A percentile compares a stretch with the other conserved stretches of the same genome.
Evolutionary conservation across 2,888 invertebrate species (phyloP).

Genomic region (Pseudococcus longispinus): DNA sequence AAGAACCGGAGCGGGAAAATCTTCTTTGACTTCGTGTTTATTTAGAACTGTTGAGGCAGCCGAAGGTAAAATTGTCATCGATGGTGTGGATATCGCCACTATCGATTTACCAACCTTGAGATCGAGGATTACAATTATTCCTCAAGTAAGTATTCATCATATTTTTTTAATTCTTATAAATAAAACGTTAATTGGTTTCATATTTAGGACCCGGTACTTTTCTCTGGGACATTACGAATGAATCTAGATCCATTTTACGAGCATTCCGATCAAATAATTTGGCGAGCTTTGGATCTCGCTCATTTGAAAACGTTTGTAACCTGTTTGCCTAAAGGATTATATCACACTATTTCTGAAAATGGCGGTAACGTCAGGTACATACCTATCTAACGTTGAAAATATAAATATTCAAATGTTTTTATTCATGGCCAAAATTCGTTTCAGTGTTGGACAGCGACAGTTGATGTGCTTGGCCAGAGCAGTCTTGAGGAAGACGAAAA

Average conservation of each 20-base stretch:
- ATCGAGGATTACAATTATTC: conserved; percentile 67
- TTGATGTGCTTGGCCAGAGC: conserved; percentile 85
- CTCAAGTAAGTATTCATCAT: conserved; percentile 62
- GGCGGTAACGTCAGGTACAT: conserved; percentile 76
- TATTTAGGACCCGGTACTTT: conserved; percentile 88
- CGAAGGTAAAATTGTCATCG: conserved; percentile 81
- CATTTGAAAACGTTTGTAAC: conserved; percentile 86
- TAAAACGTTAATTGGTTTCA: no score
- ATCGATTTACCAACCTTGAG: conserved; percentile 86
- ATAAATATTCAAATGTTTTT: not conserved
- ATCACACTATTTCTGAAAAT: conserved; percentile 86
- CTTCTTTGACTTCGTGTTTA: conserved; percentile 83
- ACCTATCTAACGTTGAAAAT: not conserved
- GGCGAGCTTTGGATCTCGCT: conserved; percentile 87
- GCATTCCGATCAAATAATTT: conserved; percentile 82
- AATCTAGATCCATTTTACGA: conserved; percentile 90
- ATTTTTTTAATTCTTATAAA: not conserved
- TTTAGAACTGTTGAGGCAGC: conserved; percentile 90
- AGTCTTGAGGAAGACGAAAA: conserved; percentile 82
- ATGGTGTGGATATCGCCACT: conserved; percentile 79
- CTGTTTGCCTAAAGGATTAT: conserved; percentile 76
- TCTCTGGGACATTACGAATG: conserved; percentile 87
- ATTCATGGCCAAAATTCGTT: not conserved
- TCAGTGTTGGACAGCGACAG: conserved; percentile 86
- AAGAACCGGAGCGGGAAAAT: conserved; percentile 91